Base-by-base conservation (phyloP, 64 coral and sea anemone species). In the Dendronephthya gigantea region DNA sequence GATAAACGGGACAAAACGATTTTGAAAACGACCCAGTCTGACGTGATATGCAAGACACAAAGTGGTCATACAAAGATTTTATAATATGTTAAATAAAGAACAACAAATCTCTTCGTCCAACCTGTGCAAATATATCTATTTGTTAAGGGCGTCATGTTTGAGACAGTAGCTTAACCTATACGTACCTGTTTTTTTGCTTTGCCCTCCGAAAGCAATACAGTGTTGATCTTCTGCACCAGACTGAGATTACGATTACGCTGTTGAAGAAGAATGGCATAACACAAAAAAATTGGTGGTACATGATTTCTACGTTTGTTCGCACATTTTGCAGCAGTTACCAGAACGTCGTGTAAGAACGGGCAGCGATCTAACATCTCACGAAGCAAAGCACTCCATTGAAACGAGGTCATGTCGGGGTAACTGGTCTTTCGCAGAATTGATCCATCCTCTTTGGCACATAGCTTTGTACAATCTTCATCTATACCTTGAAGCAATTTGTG, bases 101-200 rank as follows among this genome's bases (percentile, higher is more conserved):
- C 41, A 45, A 62, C 4, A 62, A 17, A 62, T 27, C 19, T 58
- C 6, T 2, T 7, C 11, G 25, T 27, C 0, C 1, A 27, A 23
- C 25, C 6, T 27, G 17, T 17, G 55, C 17, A 16, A 19, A 62
- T 7, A 62, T 2, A 62, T 7, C 19, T 19, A 13, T 12, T 62
- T 62, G 25, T 0, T 23, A 19, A 62, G 4, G 16, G 19, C 6
- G n/a, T n/a, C n/a, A n/a, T n/a, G n/a, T n/a, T n/a, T n/a, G n/a
- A n/a, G n/a, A n/a, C n/a, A n/a, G n/a, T n/a, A n/a, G n/a, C n/a
- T 19, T 27, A 62, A n/a, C 25, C 25, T 62, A 62, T 27, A 62
- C 19, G n/a, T 70, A 92, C 90, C 90, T 92, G 90, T 36, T 88
- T 91, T 36, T 92, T 92, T 39, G 91, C 91, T 82, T 88, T 51